Evolutionary conservation across 2,113 vertebrate species (phyloP).

Genomic region (Alligator mississippiensis): DNA sequence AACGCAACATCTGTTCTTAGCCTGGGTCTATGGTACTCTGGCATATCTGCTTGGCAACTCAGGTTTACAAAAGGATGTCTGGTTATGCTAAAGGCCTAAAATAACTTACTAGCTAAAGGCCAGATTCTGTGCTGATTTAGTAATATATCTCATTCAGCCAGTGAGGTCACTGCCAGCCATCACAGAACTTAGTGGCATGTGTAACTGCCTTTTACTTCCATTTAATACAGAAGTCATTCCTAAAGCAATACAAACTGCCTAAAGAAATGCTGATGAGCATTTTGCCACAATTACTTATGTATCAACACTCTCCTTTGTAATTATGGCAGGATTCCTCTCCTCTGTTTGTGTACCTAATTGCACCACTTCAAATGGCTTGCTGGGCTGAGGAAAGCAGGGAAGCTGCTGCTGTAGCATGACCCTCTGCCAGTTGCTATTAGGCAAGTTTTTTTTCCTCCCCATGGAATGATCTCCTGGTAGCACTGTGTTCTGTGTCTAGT

Average conservation of each 20-base stretch:
- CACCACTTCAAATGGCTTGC: slow-evolving; percentile 61
- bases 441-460: slow-evolving; percentile 50
- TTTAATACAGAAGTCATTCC: background rate
- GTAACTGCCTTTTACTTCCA: background rate
- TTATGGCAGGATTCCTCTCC: slow-evolving; percentile 24
- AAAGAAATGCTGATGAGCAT: slow-evolving; percentile 22
- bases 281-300: accelerated
- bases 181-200: accelerated
- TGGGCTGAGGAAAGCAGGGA: slow-evolving; percentile 42
- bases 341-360: slow-evolving; percentile 32
- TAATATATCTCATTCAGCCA: background rate
- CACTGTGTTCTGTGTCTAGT: slow-evolving; percentile 60
- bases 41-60: background rate
- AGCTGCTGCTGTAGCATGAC: slow-evolving; percentile 61
- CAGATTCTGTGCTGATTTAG: background rate
- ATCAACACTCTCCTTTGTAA: slow-evolving; percentile 33
- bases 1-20: too few species aligned
- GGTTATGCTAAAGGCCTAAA: background rate
- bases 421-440: background rate
- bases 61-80: background rate
- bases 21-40: background rate
- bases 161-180: background rate
- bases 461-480: slow-evolving; percentile 20
- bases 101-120: background rate
- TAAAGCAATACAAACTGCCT: background rate